Evolutionary conservation across 2,888 invertebrate genomes (phyloP), one percentile per base, ranked within the genome.

Genomic region (Nasonovia ribisnigri): DNA sequence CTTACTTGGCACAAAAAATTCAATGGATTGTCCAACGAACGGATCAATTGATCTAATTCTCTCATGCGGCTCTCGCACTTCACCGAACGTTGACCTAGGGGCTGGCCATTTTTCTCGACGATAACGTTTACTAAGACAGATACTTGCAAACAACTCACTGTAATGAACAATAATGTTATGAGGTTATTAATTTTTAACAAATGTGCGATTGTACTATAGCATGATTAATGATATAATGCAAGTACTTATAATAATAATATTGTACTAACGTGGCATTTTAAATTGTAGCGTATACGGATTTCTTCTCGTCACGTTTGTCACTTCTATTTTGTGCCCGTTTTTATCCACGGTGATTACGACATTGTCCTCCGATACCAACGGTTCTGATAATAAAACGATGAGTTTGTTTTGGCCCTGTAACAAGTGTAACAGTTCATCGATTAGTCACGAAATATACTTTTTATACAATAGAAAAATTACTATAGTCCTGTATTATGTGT

Each of bases 211-310:
- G 36, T 36, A 90, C 46, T 6, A n/a, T n/a, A 2, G 1, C 26
- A 67, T n/a, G 24, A 51, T 77, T 10, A 29, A 8, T n/a, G n/a
- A n/a, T 51, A 48, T 26, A 36, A 84, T 84, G 46, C n/a, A n/a
- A n/a, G n/a, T 57, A 57, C 26, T 57, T 60, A 10, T n/a, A 77
- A 36, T 36, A 36, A 36, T 20, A 1, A 20, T 77, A 43, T 3
- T 88, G 51, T 46, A 94, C 77, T 94, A 95, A 97, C 97, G 97
- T 95, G 98, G 98, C 95, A 98, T 97, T 95, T 97, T 97, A 95
- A 98, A 98, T 95, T 98, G 98, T 89, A 98, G 96, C 0, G 98
- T 98, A 95, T 97, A 98, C 0, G 98, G 98, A 96, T 98, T 98
- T 95, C 98, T 96, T 95, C 97, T 97, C 95, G 98, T 98, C 95